Base-by-base conservation (phyloP, 2,888 invertebrate species). In the Caenorhabditis virilis region DNA sequence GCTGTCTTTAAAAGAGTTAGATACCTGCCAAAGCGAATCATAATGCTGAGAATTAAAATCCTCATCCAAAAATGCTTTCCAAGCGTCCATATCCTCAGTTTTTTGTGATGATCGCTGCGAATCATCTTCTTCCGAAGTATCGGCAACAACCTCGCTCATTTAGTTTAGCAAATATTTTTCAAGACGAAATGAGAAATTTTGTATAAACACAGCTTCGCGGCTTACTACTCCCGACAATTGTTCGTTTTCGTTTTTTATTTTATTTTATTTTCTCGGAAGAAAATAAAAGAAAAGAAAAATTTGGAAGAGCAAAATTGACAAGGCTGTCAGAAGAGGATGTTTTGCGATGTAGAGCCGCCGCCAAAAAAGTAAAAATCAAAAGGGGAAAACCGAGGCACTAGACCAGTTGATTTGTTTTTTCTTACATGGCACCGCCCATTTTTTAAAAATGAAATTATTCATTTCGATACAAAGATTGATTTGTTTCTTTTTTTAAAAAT, bases 11-110 rank as follows among this genome's bases (percentile, higher is more conserved):
- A 23, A 9, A 36, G 5, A 13, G 4, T n/a, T 16, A 15, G 20
- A 22, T 5, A 63, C 63, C 55, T 64, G 48, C 64, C 64, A 64
- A 42, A 64, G 33, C n/a, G 46, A 51, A 42, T 59, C 64, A 52
- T 64, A 64, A 38, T 64, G 58, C 23, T 55, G 35, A 7, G 59
- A 58, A 20, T 64, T 45, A 33, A 50, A 64, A 48, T 59, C 59
- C 15, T 64, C 64, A 27, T 59, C 58, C 22, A 64, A 46, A 27
- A 59, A 64, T 13, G 54, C 51, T 25, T 62, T 56, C 39, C 55
- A 46, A 43, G 57, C 26, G 35, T 55, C 61, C n/a, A 57, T 57
- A 11, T 62, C 57, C 41, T 16, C 41, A 16, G 5, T 41, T 41
- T 41, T 36, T n/a, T n/a, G n/a, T n/a, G n/a, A n/a, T n/a, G n/a